Evolutionary conservation across 2,888 invertebrate species (phyloP), one percentile per base, ranked within the genome.

Genomic region (Julus scanicus): DNA sequence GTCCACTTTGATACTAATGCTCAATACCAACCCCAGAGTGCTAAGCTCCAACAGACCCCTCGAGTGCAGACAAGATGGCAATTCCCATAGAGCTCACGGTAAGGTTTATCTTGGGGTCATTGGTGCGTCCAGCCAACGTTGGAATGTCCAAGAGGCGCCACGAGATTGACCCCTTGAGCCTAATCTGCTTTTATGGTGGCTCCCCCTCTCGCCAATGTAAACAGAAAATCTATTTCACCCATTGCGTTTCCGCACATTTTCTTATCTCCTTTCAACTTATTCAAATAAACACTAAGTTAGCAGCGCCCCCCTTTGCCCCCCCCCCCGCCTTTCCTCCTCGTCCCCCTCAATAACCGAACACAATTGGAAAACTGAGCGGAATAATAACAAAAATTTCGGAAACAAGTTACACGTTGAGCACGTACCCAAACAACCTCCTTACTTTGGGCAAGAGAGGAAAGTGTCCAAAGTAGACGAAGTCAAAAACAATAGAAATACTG

Each of bases 161-260:
- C n/a, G 57, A n/a, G 57, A 57, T n/a, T 57, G 57, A 57, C 57
- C n/a, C 57, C 57, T 57, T n/a, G 57, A 57, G 57, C 57, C 57
- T 57, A 57, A 57, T 57, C 57, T 57, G 57, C 57, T 57, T 57
- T 57, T 57, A 57, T 57, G 57, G 57, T n/a, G 57, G 57, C n/a
- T 57, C 57, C 57, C 57, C 57, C 57, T n/a, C 57, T 57, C 57
- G 57, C 57, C 57, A 57, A 57, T 57, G 57, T n/a, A 57, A 57
- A 57, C 57, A 57, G 57, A 17, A 57, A 57, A 57, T 57, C 57
- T n/a, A 57, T 57, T 57, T 57, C 6, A 17, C 53, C 53, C 53
- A 29, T 29, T 29, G 29, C 29, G 29, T 29, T 29, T 29, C 29
- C 29, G 29, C 29, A 29, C 29, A 53, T 53, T 53, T 53, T 53